Conservation (phyloP, 2,113 vertebrate genomes). For the Falco punctatus region DNA sequence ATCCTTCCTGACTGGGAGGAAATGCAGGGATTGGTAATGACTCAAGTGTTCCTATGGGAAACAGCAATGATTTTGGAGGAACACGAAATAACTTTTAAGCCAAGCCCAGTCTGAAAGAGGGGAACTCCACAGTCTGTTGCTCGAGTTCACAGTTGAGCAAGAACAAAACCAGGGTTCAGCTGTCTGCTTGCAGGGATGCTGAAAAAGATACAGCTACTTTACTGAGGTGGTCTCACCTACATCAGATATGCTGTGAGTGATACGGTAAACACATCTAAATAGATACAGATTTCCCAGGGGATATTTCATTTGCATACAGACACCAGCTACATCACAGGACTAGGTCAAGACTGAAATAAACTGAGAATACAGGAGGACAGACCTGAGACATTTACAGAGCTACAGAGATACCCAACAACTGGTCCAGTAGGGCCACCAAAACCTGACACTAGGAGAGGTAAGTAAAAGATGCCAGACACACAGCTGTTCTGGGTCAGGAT, state of each 20-base stretch:
- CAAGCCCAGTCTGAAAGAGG: not conserved
- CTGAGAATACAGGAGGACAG: not conserved
- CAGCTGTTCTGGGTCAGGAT: not conserved
- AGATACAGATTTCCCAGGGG: not conserved
- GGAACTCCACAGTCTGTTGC: not conserved
- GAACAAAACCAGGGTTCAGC: not conserved
- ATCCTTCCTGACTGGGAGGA: constrained; percentile 40
- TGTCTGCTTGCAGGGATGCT: rapidly evolving
- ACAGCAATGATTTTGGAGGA: constrained; percentile 36
- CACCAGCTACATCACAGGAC: not conserved
- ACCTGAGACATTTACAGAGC: not conserved
- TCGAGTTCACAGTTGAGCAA: rapidly evolving
- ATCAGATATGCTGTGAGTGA: not conserved
- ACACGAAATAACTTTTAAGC: constrained; percentile 53
- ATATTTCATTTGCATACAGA: not conserved
- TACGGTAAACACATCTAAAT: not conserved
- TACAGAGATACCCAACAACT: not conserved
- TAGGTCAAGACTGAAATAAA: not conserved
- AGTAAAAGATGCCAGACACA: not conserved
- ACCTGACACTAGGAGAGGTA: not conserved
- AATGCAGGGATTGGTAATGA: constrained; percentile 32
- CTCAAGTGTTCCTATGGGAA: constrained; percentile 58
- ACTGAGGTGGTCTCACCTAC: not conserved
- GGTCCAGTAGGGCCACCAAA: not conserved
- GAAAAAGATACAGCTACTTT: not conserved